These are phyloP conservation scores for Octodon degus DNA, from an alignment of 2,113 vertebrate genomes.

Conservation along the genomic window DNA sequence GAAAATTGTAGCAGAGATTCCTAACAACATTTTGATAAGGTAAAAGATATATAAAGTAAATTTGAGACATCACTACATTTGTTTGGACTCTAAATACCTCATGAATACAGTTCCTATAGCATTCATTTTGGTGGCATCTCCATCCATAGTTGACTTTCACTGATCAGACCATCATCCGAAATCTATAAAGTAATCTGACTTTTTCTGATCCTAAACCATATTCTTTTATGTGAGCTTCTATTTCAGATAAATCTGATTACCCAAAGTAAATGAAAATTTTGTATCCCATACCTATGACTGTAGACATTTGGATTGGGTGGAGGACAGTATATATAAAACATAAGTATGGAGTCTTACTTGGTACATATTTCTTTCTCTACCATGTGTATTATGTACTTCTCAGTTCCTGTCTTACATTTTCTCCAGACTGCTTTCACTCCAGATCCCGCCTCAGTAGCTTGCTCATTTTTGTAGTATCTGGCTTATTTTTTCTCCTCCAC, in stretches of 20 bases:
- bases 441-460: not conserved
- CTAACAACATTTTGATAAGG: not conserved
- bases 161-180: not conserved
- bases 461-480: not conserved
- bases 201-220: not conserved
- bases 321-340: not conserved
- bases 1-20: not conserved
- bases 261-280: not conserved
- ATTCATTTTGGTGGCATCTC: not conserved
- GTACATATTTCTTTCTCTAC: not conserved
- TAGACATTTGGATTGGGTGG: not conserved
- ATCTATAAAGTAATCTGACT: not conserved
- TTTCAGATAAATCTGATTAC: not conserved
- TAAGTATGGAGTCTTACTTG: not conserved
- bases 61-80: not conserved
- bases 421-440: not conserved
- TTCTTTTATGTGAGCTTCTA: not conserved
- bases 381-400: not conserved
- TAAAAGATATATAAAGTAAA: not conserved
- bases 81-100: not conserved
- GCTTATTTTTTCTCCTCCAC: not conserved
- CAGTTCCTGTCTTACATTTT: not conserved
- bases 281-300: not conserved
- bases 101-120: not conserved
- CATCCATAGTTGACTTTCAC: not conserved